phyloP scores from a whole-genome alignment of 2,113 vertebrate genomes.

The Ochotona curzoniae region DNA sequence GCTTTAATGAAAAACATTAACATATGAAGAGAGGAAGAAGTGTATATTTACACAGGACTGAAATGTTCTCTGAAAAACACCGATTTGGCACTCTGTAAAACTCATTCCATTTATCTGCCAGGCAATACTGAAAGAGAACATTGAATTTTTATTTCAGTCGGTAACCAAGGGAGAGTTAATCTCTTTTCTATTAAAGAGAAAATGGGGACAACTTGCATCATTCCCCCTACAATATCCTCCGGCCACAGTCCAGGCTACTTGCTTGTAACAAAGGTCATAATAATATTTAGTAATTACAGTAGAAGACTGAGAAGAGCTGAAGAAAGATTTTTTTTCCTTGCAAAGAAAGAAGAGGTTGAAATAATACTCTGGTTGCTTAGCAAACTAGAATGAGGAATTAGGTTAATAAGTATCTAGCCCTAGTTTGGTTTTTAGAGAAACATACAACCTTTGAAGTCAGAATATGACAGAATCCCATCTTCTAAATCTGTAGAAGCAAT shows the following conservation, averaged over 20 bases:
- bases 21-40: not conserved
- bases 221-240: not conserved
- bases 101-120: not conserved
- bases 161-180: constrained; percentile 5
- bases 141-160: constrained; percentile 5
- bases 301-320: not conserved
- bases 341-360: constrained; percentile 6
- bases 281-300: not conserved
- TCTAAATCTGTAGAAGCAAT: not conserved
- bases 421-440: not conserved
- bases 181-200: not conserved
- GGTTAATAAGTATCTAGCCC: not conserved
- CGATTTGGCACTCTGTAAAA: not conserved
- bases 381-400: not conserved
- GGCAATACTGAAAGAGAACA: constrained; percentile 31
- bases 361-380: not conserved
- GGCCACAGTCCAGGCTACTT: not conserved
- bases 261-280: not conserved
- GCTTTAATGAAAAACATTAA: constrained; percentile 10
- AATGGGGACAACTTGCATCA: not conserved
- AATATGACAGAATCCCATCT: not conserved
- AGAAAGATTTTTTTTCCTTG: not conserved
- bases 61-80: constrained; percentile 42
- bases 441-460: not conserved
- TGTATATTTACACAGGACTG: not conserved